Conservation (phyloP, 2,888 invertebrate species). For the Cephus spinipes region DNA sequence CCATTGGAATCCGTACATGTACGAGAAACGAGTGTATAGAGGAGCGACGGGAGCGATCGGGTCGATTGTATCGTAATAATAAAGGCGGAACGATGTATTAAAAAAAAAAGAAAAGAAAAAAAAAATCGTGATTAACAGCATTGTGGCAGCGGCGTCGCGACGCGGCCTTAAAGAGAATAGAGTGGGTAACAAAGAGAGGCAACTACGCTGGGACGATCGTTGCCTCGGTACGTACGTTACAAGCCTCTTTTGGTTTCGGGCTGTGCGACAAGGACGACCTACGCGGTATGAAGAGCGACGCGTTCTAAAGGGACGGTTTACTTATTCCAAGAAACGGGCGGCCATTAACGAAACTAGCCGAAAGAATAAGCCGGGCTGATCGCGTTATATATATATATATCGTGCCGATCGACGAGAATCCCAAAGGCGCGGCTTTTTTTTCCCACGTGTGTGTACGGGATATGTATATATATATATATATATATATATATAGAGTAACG, state of each 20-base stretch:
- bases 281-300: background rate
- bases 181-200: background rate
- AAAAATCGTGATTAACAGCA: conserved; percentile 2
- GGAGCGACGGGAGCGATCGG: background rate
- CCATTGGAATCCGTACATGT: no score
- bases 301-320: conserved; percentile 28
- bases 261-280: background rate
- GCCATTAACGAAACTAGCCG: conserved; percentile 8
- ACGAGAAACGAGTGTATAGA: background rate
- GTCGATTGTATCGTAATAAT: conserved; percentile 4
- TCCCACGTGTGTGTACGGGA: background rate
- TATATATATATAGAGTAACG: background rate
- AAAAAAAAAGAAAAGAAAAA: no score
- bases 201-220: background rate
- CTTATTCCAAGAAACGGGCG: conserved; percentile 50
- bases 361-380: conserved; percentile 3
- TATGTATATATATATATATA: no score
- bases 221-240: background rate
- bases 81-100: background rate
- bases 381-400: background rate
- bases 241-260: background rate
- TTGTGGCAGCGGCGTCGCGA: conserved; percentile 3
- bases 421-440: background rate
- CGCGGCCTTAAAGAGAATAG: background rate
- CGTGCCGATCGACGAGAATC: background rate